Conservation (phyloP, 2,797 vertebrate species). For the Xerus rutilus region DNA sequence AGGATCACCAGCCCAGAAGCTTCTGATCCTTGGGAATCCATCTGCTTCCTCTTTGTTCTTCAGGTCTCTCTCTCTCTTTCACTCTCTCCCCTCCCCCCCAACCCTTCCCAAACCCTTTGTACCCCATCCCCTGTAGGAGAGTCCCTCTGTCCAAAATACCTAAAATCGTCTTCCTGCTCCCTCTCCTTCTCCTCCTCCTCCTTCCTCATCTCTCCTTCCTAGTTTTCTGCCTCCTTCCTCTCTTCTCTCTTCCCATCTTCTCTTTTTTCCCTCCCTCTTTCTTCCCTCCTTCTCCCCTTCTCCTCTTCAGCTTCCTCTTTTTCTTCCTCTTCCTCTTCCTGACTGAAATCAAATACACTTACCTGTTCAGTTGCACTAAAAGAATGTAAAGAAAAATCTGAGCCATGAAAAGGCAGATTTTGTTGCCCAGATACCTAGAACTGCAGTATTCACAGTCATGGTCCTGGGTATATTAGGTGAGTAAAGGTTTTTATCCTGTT, state of each 20-base stretch:
- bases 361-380: neutral
- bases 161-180: neutral
- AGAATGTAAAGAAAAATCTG: neutral
- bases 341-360: neutral
- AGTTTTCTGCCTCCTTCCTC: neutral
- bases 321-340: neutral
- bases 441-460: neutral
- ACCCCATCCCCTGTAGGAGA: neutral
- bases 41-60: neutral
- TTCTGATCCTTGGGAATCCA: neutral
- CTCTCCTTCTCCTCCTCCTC: rapidly evolving
- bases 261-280: no score
- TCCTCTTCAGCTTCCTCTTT: no score
- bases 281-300: no score
- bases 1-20: neutral
- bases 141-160: neutral
- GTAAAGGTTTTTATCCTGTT: constrained; percentile 18
- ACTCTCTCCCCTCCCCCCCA: no score
- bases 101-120: neutral
- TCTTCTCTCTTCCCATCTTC: rapidly evolving
- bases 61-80: neutral
- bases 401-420: neutral
- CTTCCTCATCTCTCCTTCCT: no score
- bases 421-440: neutral
- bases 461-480: neutral